Percentiles rank a stretch among this genome's conserved stretches.
Evolutionary conservation across 1,140 invertebrate species (phyloP).

Genomic region (Spodoptera litura): DNA sequence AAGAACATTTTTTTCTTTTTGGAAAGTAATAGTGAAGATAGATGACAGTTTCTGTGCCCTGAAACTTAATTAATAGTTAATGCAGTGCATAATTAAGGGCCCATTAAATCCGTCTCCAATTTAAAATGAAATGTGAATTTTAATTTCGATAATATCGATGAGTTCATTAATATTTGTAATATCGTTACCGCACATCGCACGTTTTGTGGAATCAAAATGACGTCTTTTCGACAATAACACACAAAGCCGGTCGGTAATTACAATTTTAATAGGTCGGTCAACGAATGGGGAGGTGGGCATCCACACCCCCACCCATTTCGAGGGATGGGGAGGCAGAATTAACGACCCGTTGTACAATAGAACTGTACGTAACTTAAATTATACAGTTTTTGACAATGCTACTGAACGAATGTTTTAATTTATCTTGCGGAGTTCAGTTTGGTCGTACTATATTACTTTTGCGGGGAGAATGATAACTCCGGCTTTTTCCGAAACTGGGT

Average conservation of each 20-base stretch:
- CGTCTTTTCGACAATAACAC: slow-evolving; percentile 76
- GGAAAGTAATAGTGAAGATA: too few relatives aligned
- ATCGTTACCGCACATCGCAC: slow-evolving; percentile 1
- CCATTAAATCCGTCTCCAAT: too few relatives aligned
- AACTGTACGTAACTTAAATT: slow-evolving; percentile 77
- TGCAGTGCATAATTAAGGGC: too few relatives aligned
- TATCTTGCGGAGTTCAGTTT: slow-evolving; percentile 12
- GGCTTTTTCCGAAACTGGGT: background rate
- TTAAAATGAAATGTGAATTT: background rate
- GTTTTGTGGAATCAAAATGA: slow-evolving; percentile 65
- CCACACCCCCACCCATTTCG: slow-evolving; percentile 7
- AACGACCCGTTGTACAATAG: slow-evolving; percentile 66
- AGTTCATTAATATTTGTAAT: slow-evolving; percentile 15
- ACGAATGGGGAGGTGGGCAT: slow-evolving; percentile 48
- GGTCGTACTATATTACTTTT: background rate
- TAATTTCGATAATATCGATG: slow-evolving; percentile 1
- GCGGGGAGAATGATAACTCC: background rate
- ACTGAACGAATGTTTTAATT: slow-evolving; percentile 58
- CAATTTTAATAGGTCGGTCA: slow-evolving; percentile 81
- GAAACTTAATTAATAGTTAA: too few relatives aligned
- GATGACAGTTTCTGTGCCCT: too few relatives aligned
- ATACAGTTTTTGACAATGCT: slow-evolving; percentile 73
- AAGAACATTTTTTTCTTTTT: background rate
- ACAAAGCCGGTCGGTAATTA: slow-evolving; percentile 77
- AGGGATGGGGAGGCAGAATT: slow-evolving; percentile 48